Evolutionary conservation across 1,140 invertebrate species (phyloP).

Genomic region (Melanaphis sacchari): DNA sequence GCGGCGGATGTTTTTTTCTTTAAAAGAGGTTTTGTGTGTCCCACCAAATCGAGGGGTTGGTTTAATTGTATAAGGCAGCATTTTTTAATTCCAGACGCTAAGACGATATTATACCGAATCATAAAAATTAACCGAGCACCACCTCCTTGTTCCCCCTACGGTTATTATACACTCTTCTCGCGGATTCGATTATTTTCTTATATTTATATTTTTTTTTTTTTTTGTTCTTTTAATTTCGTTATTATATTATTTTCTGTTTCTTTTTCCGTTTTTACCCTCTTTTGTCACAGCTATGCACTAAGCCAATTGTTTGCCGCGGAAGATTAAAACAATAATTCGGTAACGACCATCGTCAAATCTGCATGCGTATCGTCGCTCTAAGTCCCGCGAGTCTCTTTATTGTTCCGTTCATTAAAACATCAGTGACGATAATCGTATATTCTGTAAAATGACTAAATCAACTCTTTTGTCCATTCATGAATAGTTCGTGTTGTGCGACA

Average conservation of each 20-base stretch:
- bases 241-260: conserved; percentile 31
- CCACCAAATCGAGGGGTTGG: neutral
- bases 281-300: neutral
- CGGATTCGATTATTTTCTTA: conserved; percentile 52
- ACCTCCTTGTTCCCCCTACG: neutral
- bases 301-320: conserved; percentile 50
- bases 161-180: conserved; percentile 13
- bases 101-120: conserved; percentile 39
- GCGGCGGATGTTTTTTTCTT: conserved; percentile 30
- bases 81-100: conserved; percentile 50
- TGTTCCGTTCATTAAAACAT: neutral
- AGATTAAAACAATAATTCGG: conserved; percentile 56
- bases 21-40: neutral
- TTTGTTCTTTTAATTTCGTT: conserved; percentile 33
- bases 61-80: conserved; percentile 43
- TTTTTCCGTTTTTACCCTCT: neutral
- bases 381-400: neutral
- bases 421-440: neutral
- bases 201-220: conserved; percentile 33
- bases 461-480: neutral
- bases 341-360: conserved; percentile 40
- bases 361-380: neutral
- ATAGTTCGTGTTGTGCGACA: neutral
- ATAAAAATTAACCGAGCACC: conserved; percentile 54
- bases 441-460: neutral